Conservation (phyloP, 2,113 vertebrate genomes). For the Chaetops frenatus region DNA sequence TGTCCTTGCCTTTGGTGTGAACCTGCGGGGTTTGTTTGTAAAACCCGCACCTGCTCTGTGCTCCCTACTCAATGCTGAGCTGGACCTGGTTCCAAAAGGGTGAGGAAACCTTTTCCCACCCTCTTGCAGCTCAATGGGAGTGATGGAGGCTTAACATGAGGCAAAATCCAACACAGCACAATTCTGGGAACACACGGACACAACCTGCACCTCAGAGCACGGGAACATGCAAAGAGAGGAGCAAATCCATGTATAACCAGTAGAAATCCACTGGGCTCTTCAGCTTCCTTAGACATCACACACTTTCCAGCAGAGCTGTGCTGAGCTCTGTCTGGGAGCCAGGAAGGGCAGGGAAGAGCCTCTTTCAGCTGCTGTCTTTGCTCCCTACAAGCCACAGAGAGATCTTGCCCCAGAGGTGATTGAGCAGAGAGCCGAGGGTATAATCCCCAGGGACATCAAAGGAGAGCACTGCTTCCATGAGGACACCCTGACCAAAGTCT, state of each 20-base stretch:
- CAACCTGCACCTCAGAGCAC: accelerated
- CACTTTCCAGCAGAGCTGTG: not conserved
- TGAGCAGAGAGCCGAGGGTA: not conserved
- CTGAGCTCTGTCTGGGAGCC: not conserved
- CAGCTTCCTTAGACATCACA: not conserved
- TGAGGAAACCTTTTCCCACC: not conserved
- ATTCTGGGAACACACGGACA: not conserved
- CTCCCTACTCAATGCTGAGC: accelerated
- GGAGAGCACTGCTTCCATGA: not conserved
- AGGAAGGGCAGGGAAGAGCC: not conserved
- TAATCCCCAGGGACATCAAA: not conserved
- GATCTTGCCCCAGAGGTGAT: not conserved
- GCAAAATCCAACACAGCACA: not conserved
- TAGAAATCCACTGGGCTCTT: not conserved
- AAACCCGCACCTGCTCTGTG: accelerated
- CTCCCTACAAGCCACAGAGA: not conserved
- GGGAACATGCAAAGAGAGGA: accelerated
- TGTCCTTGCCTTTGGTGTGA: not conserved
- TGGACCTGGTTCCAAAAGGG: not conserved
- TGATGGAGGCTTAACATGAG: accelerated
- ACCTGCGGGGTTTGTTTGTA: not conserved
- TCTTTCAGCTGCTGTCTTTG: not conserved
- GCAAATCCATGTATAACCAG: not conserved
- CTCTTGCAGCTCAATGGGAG: not conserved
- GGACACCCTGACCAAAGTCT: conserved; percentile 29